These are phyloP conservation scores for Drosophila trapezifrons DNA, from an alignment of 1,140 invertebrate species.

Conservation along the genomic window DNA sequence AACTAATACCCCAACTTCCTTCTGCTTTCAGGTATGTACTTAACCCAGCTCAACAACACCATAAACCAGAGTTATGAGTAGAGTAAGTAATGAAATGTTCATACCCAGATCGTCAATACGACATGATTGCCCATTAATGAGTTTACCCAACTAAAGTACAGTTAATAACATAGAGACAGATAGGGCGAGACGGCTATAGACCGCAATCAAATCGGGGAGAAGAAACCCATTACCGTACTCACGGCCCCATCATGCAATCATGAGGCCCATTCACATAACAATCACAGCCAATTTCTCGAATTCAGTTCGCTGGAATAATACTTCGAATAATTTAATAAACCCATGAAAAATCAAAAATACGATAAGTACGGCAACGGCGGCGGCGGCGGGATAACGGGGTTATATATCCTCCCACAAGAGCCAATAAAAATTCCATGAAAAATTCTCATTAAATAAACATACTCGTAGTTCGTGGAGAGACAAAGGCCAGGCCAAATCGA, in stretches of 20 bases:
- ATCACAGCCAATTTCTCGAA: slow-evolving; percentile 64
- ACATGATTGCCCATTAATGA: slow-evolving; percentile 33
- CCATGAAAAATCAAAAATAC: slow-evolving; percentile 78
- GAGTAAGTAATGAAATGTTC: slow-evolving; percentile 53
- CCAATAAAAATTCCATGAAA: slow-evolving; percentile 68
- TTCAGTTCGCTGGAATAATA: slow-evolving; percentile 58
- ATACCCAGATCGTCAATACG: slow-evolving; percentile 38
- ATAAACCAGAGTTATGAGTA: slow-evolving; percentile 29
- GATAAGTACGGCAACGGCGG: slow-evolving; percentile 45
- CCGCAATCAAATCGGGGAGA: slow-evolving; percentile 42
- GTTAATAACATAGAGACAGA: slow-evolving; percentile 21
- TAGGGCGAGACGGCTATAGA: slow-evolving; percentile 9
- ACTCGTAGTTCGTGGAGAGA: slow-evolving; percentile 11
- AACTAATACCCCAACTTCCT: slow-evolving; percentile 36
- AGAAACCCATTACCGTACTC: slow-evolving; percentile 39
- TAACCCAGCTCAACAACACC: slow-evolving; percentile 1
- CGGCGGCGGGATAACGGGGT: slow-evolving; percentile 7
- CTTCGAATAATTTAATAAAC: slow-evolving; percentile 76
- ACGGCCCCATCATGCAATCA: slow-evolving; percentile 39
- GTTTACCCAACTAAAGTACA: slow-evolving; percentile 35
- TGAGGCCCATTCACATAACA: slow-evolving; percentile 36
- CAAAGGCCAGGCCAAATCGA: slow-evolving; percentile 58
- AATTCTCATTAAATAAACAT: slow-evolving; percentile 71
- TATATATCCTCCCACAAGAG: slow-evolving; percentile 34
- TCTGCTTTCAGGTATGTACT: slow-evolving; percentile 60